Percentiles rank a stretch among this genome's conserved stretches.
Conservation (phyloP, 2,113 vertebrate genomes). For the Alouatta palliata region DNA sequence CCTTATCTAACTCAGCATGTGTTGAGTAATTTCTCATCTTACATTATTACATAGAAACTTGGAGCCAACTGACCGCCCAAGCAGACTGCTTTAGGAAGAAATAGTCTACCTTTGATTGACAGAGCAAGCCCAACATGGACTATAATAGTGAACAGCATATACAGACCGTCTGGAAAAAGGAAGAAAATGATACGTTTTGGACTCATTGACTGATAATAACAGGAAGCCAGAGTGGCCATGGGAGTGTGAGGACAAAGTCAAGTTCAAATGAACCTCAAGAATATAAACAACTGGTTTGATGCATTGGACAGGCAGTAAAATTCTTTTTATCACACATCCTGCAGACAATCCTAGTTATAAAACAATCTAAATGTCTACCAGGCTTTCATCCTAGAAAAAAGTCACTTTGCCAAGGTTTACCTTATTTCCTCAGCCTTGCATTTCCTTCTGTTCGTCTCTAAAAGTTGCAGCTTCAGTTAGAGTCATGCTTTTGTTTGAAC, state of each 20-base stretch:
- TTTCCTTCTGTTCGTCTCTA: background rate
- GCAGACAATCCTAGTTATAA: background rate
- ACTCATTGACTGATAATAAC: background rate
- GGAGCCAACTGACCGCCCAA: constrained; percentile 17
- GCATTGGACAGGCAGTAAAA: background rate
- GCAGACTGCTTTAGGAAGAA: constrained; percentile 21
- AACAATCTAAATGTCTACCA: background rate
- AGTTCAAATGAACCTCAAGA: constrained; percentile 29
- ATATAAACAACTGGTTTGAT: background rate
- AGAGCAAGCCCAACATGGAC: background rate
- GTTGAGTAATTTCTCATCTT: constrained; percentile 22
- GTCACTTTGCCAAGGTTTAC: background rate
- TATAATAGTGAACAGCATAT: background rate
- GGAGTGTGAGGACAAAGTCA: background rate
- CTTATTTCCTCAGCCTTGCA: background rate
- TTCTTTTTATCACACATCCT: constrained; percentile 21
- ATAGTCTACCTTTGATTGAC: background rate
- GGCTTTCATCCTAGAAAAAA: background rate
- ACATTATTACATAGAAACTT: background rate
- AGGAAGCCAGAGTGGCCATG: background rate
- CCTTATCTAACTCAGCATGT: background rate
- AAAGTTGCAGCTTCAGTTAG: background rate
- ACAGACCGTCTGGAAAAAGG: background rate
- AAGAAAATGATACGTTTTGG: constrained; percentile 35
- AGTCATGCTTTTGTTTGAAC: background rate